Evolutionary conservation across 2,888 invertebrate species (phyloP), one percentile per base, ranked within the genome.

Genomic region (Didymodactylos carnosus): DNA sequence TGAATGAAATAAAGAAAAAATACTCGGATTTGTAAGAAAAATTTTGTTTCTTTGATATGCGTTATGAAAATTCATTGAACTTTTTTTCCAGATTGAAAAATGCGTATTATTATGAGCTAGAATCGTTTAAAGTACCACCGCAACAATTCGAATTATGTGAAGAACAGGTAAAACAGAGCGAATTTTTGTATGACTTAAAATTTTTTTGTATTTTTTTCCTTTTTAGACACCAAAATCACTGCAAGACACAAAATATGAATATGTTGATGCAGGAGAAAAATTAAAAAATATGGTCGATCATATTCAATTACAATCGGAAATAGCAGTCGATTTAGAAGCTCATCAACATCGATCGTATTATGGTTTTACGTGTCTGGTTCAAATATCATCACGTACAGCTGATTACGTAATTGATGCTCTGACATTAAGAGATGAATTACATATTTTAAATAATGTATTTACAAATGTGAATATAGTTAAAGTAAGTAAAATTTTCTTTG

Each of bases 341-440:
- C 94, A 98, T 83, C 89, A 90, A 0, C 93, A 92, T 80, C 87
- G 95, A 75, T 89, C 90, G 0, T 98, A 90, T 82, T 90, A 90
- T 85, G 98, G 98, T 0, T 88, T 97, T 73, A 93, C 95, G 0
- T 98, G 97, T 81, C 86, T 98, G 13, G 88, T 98, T 83, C 97
- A 98, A 85, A 90, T 98, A 78, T 92, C 94, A 0, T 86, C 94
- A 0, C 81, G 86, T 71, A 85, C 86, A 23, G 85, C 85, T 3
- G 97, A 98, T 84, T 98, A 90, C 81, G 86, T 98, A 2, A 86
- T 98, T 19, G 98, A 98, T 81, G 88, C 94, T 0, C 83, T 98
- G 8, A 86, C 87, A 0, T 83, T 95, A n/a, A 86, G 97, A 73
- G 88, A 90, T 71, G 88, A 92, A 53, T 84, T 98, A 75, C 87